Conservation (phyloP, 2,797 vertebrate genomes). For the Hyperoplus lanceolatus region DNA sequence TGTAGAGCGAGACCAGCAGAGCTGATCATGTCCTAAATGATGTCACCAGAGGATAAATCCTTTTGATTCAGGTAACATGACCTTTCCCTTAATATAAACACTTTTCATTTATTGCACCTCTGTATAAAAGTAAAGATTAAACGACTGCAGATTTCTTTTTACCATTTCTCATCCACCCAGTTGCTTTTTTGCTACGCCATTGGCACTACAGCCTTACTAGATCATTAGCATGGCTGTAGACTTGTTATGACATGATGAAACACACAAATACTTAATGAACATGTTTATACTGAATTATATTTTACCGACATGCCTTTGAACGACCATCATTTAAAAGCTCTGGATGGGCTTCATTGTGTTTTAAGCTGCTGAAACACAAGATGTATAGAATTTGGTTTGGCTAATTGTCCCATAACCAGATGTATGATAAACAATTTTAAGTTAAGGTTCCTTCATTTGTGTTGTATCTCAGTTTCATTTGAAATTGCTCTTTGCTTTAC, state of each 20-base stretch:
- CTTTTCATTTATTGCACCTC: not conserved
- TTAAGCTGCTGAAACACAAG: not conserved
- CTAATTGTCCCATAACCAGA: not conserved
- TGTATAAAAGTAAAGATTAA: not conserved
- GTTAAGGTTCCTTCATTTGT: not conserved
- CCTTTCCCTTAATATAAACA: constrained; percentile 11
- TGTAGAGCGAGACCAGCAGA: not conserved
- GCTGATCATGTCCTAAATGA: not conserved
- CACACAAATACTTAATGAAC: not conserved
- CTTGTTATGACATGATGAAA: too few species aligned
- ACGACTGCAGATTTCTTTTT: not conserved
- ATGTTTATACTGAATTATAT: not conserved
- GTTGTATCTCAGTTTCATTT: not conserved
- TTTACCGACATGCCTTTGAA: not conserved
- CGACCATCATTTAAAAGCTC: not conserved
- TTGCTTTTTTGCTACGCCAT: not conserved
- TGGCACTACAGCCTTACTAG: not conserved
- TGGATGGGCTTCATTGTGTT: not conserved
- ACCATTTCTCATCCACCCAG: not conserved
- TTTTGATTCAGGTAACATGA: constrained; percentile 1
- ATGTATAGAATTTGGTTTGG: not conserved
- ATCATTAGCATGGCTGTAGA: not conserved
- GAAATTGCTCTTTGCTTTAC: not conserved
- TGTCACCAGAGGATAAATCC: not conserved
- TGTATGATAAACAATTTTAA: not conserved